Base-by-base conservation (phyloP, 2,888 invertebrate genomes). In the Dastarcus helophoroides region DNA sequence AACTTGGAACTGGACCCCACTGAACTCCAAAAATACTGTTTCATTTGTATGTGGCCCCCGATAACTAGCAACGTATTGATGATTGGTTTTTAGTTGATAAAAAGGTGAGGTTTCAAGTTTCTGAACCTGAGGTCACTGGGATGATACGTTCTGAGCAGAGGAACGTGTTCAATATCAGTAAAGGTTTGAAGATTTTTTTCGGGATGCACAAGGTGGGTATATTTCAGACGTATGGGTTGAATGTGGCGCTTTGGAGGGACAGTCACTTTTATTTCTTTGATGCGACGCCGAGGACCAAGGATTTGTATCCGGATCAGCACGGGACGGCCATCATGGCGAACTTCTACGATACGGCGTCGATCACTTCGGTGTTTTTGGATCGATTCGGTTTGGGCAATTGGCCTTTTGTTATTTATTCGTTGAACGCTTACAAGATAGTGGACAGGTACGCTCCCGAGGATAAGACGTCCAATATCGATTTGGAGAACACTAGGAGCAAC, bases 231-330 rank as follows among this genome's bases (percentile, higher is more conserved):
- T 43, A 53, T 10, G 47, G 51, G n/a, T 30, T 52, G 5, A 68
- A 67, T 50, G 48, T 72, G 8, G 64, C 66, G 0, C 65, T 73
- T 40, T 73, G 72, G 76, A 73, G 68, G 32, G 49, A 53, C 39
- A 70, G 69, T 41, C 64, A 68, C 37, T 77, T 60, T 48, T 75
- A 73, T 37, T 65, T 79, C 40, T 78, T 76, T 44, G 78, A 78
- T 51, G 71, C 75, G 1, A 70, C 64, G 10, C 69, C 71, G 2
- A 59, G 73, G 42, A 68, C 68, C 26, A 59, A 65, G 1, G 64
- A 65, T 41, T 63, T 70, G 1, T 67, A 58, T 39, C 62, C 67
- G 2, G 67, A 69, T 39, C 65, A 56, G 16, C 46, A 60, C 2
- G 77, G 77, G 0, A 63, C 60, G 19, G 68, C 76, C 2, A 65